phyloP scores from a whole-genome alignment of 2,888 invertebrate species.

The Dryocosmus kuriphilus region DNA sequence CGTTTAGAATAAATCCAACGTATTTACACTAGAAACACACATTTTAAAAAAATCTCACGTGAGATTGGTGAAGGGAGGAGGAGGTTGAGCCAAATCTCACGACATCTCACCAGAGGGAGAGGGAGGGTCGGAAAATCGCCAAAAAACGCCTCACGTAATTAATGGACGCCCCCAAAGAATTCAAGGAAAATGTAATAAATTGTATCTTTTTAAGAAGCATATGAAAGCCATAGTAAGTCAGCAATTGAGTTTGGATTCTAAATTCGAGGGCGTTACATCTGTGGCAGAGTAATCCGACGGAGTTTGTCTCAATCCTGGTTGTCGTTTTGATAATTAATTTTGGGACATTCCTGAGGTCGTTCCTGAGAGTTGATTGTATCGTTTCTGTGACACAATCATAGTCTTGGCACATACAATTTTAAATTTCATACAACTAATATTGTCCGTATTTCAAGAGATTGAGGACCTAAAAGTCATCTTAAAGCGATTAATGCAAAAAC shows the following conservation, averaged over 20 bases:
- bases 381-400: slow-evolving; percentile 55
- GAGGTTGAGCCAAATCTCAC: too few species aligned
- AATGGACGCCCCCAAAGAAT: too few species aligned
- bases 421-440: not conserved
- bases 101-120: too few species aligned
- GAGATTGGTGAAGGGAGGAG: too few species aligned
- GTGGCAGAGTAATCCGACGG: slow-evolving; percentile 66
- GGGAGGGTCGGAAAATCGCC: too few species aligned
- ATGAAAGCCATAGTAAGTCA: slow-evolving; percentile 67
- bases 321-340: slow-evolving; percentile 62
- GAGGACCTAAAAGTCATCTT: not conserved
- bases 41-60: too few species aligned
- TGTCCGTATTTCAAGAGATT: not conserved
- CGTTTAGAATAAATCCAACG: too few species aligned
- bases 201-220: too few species aligned
- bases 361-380: slow-evolving; percentile 64
- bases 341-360: slow-evolving; percentile 54
- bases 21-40: too few species aligned
- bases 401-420: slow-evolving; percentile 60
- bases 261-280: slow-evolving; percentile 70
- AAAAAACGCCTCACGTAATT: too few species aligned
- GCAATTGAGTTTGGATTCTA: slow-evolving; percentile 60
- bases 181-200: too few species aligned
- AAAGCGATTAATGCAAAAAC: not conserved
- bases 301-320: slow-evolving; percentile 55